A percentile compares a stretch with the other conserved stretches of the same genome.
Evolutionary conservation across 2,113 vertebrate species (phyloP).

Genomic region (Amphiprion ocellaris): DNA sequence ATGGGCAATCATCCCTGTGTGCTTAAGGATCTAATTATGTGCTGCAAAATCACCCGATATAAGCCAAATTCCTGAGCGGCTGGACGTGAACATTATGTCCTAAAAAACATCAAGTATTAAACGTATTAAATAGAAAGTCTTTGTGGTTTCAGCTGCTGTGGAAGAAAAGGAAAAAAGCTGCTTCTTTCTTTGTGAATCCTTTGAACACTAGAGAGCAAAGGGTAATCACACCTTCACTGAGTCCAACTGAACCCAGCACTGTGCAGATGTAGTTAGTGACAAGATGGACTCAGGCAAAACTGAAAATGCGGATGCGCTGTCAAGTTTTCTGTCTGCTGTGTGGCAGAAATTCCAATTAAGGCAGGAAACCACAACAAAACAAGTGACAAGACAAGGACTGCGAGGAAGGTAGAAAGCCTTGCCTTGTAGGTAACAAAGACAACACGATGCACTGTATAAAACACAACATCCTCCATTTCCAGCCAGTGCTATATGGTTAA

Average conservation of each 20-base stretch:
- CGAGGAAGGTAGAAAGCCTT: slow-evolving; percentile 11
- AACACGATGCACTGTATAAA: slow-evolving; percentile 17
- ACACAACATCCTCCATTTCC: background rate
- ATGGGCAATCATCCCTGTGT: background rate
- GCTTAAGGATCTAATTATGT: background rate
- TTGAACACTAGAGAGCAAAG: slow-evolving; percentile 28
- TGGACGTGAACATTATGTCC: background rate
- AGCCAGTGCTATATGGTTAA: background rate
- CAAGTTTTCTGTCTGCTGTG: slow-evolving; percentile 57
- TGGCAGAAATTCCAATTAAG: slow-evolving; percentile 71
- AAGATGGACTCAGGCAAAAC: slow-evolving; percentile 55
- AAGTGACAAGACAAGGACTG: slow-evolving; percentile 56
- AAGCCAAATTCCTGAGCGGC: background rate
- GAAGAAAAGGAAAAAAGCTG: background rate
- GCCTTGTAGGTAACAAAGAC: slow-evolving; percentile 47
- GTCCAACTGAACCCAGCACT: slow-evolving; percentile 19
- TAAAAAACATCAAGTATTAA: slow-evolving; percentile 8
- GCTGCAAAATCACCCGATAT: slow-evolving; percentile 7
- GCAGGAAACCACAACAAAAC: slow-evolving; percentile 49
- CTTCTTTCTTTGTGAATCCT: slow-evolving; percentile 6
- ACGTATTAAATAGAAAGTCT: background rate
- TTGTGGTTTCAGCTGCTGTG: slow-evolving; percentile 7
- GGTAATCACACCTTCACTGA: slow-evolving; percentile 40
- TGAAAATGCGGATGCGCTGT: slow-evolving; percentile 45
- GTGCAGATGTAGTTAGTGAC: slow-evolving; percentile 48